These are phyloP conservation scores for Alligator mississippiensis DNA, from an alignment of 2,113 vertebrate genomes.

Conservation along the genomic window DNA sequence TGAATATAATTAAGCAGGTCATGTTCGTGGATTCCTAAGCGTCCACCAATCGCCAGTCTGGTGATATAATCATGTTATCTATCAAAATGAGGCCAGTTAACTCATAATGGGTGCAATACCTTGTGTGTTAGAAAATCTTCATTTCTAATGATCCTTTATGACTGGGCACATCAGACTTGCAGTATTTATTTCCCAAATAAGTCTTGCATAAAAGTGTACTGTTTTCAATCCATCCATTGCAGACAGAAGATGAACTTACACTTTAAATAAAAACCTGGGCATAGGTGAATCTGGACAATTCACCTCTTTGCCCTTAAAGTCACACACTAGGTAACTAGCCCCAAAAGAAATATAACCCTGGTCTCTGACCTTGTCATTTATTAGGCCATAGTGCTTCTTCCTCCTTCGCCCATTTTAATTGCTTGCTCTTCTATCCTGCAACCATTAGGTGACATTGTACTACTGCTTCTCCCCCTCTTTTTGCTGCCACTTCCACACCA, in stretches of 20 bases:
- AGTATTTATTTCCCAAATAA: background rate
- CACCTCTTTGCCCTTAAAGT: background rate
- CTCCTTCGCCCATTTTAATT: background rate
- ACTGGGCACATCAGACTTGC: background rate
- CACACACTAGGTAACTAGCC: background rate
- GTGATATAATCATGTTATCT: background rate
- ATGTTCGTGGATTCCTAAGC: background rate
- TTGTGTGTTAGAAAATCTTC: background rate
- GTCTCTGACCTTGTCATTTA: background rate
- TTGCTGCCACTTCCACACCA: background rate
- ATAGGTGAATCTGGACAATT: background rate
- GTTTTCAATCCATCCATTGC: background rate
- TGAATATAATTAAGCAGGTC: background rate
- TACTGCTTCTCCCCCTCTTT: background rate
- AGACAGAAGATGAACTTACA: background rate
- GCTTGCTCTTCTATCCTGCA: conserved; percentile 1
- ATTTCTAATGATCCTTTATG: background rate
- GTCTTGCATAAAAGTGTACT: background rate
- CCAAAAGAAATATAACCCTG: background rate
- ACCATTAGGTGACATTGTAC: conserved; percentile 52
- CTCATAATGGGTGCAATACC: fast-evolving
- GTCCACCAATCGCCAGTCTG: background rate
- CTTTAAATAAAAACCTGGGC: background rate
- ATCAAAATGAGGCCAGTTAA: background rate
- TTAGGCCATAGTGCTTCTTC: fast-evolving